Evolutionary conservation across 2,888 invertebrate species (phyloP), one percentile per base, ranked within the genome.

Genomic region (Thymelicus lineola): DNA sequence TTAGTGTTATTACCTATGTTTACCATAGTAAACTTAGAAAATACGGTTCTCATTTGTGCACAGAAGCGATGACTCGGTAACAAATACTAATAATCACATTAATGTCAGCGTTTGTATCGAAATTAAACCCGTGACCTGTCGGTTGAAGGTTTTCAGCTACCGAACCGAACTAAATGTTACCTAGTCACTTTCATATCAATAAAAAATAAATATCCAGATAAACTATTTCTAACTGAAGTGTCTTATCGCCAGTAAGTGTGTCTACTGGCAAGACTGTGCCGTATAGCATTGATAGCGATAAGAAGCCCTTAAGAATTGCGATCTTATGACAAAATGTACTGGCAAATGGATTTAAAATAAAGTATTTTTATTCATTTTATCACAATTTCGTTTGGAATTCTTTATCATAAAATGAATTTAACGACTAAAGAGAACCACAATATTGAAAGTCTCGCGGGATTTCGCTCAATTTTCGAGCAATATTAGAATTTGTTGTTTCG

Each of bases 211-310:
- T 53, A 53, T 53, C 4, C 0, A 53, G 53, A 53, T 53, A 50
- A 50, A 50, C 20, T 53, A 53, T 53, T 53, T 53, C 0, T 53
- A 10, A 53, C 53, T 53, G 20, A 53, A 53, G 53, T 53, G 20
- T 17, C 20, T 53, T 53, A 53, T 53, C 53, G 12, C 10, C 20
- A 20, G 10, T 53, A 53, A 53, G 53, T 53, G 53, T 12, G 53
- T 53, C 53, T 53, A 10, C 50, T 48, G 46, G 46, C 6, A 50
- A 17, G 17, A 50, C 50, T 20, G 50, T 50, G 17, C 50, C 50
- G 50, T 17, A 17, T 50, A 17, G 17, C 50, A 9, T 17, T 17
- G 50, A 50, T 50, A 50, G 17, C 50, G 53, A 53, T 53, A 53
- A 12, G 12, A 53, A 6, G 20, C 20, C 53, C 53, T 53, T 53